phyloP scores from a whole-genome alignment of 2,888 invertebrate genomes.

The Polyommatus icarus region DNA sequence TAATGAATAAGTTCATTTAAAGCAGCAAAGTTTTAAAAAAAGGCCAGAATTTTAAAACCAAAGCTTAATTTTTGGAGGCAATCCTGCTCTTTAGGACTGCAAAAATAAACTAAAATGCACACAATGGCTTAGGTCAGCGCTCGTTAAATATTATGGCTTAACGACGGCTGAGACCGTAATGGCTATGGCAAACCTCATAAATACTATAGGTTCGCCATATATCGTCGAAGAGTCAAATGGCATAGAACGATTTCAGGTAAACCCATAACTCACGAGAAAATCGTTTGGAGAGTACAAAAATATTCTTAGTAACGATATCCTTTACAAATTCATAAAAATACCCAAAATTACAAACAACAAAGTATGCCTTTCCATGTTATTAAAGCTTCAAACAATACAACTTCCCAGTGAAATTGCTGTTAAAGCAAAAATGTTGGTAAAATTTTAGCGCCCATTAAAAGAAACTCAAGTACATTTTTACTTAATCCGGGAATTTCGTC shows the following conservation, averaged over 20 bases:
- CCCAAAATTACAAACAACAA: background rate
- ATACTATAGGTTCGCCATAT: background rate
- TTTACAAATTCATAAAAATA: background rate
- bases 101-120: slow-evolving; percentile 18
- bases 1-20: background rate
- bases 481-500: slow-evolving; percentile 7
- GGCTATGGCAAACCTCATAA: background rate
- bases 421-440: background rate
- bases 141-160: slow-evolving; percentile 12
- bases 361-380: background rate
- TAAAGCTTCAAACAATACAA: slow-evolving; percentile 4
- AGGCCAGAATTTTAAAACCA: background rate
- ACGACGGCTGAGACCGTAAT: background rate
- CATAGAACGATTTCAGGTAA: background rate
- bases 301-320: background rate
- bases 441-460: slow-evolving; percentile 13
- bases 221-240: background rate
- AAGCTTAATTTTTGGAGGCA: background rate
- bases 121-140: slow-evolving; percentile 19
- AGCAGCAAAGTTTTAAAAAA: background rate
- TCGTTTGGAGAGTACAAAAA: background rate
- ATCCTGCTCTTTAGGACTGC: background rate
- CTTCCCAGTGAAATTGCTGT: background rate
- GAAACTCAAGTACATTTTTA: slow-evolving; percentile 16
- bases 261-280: background rate